These are phyloP conservation scores for Nyctalus aviator DNA, from an alignment of 2,797 vertebrate species.

Conservation along the genomic window DNA sequence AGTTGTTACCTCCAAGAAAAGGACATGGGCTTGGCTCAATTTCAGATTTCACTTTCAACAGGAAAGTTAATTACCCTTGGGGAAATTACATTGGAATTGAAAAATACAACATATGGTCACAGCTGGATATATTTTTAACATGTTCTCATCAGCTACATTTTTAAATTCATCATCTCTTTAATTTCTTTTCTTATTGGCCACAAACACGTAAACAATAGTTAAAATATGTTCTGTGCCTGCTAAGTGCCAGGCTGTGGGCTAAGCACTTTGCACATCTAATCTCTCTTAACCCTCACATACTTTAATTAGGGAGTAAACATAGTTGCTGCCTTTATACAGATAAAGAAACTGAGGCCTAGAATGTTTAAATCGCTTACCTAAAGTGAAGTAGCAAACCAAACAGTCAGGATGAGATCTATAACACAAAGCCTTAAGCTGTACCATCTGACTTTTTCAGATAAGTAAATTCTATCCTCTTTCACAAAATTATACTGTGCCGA, in stretches of 20 bases:
- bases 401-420: not conserved
- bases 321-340: not conserved
- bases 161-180: not conserved
- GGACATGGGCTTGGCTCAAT: not conserved
- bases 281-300: not conserved
- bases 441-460: not conserved
- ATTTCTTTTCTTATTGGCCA: not conserved
- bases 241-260: not conserved
- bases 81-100: not conserved
- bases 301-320: not conserved
- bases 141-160: not conserved
- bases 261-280: not conserved
- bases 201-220: not conserved
- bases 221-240: not conserved
- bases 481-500: not conserved
- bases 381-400: not conserved
- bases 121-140: not conserved
- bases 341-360: not conserved
- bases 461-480: conserved; percentile 24
- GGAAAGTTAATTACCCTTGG: not conserved
- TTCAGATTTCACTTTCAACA: not conserved
- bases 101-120: not conserved
- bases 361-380: not conserved
- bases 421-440: not conserved
- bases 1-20: not conserved